Percentiles rank a stretch among this genome's conserved stretches.
Evolutionary conservation across 2,797 vertebrate species (phyloP).

Genomic region (Enteromius anoplus): DNA sequence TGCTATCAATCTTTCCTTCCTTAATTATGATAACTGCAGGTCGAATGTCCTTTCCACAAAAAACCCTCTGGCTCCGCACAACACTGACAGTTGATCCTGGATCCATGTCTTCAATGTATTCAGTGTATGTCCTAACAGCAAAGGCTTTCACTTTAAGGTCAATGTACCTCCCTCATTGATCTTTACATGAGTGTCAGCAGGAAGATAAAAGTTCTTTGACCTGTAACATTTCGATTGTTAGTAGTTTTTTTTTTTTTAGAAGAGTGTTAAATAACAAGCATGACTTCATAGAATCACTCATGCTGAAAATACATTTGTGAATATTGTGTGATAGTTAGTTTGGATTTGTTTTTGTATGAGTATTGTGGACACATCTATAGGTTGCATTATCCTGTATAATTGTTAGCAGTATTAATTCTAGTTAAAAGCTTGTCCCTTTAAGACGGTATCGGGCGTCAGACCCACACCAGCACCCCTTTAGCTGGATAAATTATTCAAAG

Average conservation of each 20-base stretch:
- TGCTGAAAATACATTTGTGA: conserved; percentile 4
- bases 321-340: background rate
- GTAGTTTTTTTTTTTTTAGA: background rate
- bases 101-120: conserved; percentile 65
- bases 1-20: conserved; percentile 75
- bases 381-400: background rate
- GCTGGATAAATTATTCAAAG: conserved; percentile 78
- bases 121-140: background rate
- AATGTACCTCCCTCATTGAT: conserved; percentile 47
- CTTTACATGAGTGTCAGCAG: conserved; percentile 23
- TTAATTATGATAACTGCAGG: conserved; percentile 77
- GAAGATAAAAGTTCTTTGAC: conserved; percentile 57
- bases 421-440: conserved; percentile 61
- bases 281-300: background rate
- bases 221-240: conserved; percentile 5
- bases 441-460: conserved; percentile 64
- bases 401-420: background rate
- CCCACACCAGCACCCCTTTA: conserved; percentile 67
- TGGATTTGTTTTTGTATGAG: background rate
- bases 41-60: conserved; percentile 68
- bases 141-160: conserved; percentile 8
- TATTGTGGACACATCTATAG: background rate
- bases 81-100: conserved; percentile 71
- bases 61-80: conserved; percentile 78
- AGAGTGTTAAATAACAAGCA: background rate